phyloP scores from a whole-genome alignment of 1,140 invertebrate genomes.

The Calephelis virginiensis region DNA sequence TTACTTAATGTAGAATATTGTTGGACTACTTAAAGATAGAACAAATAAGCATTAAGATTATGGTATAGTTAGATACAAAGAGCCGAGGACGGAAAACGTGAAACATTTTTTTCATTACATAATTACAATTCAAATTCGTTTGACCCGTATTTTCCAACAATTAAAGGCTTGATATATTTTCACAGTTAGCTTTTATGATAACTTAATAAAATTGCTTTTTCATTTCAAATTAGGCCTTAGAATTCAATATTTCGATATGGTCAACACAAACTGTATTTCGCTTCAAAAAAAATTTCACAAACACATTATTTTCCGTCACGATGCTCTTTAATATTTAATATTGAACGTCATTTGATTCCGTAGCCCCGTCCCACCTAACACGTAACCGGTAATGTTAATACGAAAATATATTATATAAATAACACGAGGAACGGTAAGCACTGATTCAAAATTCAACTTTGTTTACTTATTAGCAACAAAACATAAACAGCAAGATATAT shows the following conservation, averaged over 20 bases:
- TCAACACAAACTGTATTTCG: too few species aligned
- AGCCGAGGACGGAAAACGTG: background rate
- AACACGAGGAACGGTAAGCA: conserved; percentile 43
- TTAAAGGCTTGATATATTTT: too few species aligned
- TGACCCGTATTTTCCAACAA: too few species aligned
- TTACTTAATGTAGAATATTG: background rate
- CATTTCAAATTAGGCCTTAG: too few species aligned
- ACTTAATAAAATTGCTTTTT: too few species aligned
- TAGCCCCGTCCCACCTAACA: background rate
- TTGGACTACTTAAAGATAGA: background rate
- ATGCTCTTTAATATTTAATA: conserved; percentile 5
- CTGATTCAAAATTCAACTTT: conserved; percentile 28
- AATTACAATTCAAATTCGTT: too few species aligned
- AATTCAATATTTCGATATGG: too few species aligned
- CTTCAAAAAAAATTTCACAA: too few species aligned
- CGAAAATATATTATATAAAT: conserved; percentile 14
- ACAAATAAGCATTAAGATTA: background rate
- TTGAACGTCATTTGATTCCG: background rate
- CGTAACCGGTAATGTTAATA: conserved; percentile 14
- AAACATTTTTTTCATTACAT: too few species aligned
- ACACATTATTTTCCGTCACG: conserved; percentile 10
- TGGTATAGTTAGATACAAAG: background rate
- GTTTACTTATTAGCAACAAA: conserved; percentile 33
- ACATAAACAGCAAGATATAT: conserved; percentile 37
- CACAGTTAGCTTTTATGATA: too few species aligned